Base-by-base conservation (phyloP, 2,113 vertebrate species). In the Cololabis saira region DNA sequence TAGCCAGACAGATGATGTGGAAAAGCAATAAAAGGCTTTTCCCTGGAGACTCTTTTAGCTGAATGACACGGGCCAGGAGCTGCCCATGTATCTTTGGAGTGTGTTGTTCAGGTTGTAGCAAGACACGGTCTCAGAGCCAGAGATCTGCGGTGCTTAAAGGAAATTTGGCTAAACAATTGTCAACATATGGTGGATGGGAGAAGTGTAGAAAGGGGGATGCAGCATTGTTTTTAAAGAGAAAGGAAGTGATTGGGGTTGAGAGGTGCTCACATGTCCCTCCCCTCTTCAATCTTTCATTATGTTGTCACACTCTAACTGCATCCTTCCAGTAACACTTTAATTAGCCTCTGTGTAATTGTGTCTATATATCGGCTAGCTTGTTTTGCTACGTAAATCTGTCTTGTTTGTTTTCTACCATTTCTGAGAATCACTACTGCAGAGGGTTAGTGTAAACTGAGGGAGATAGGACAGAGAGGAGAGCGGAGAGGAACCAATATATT, bases 101-200 rank as follows among this genome's bases (percentile, higher is more conserved):
- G 82, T 57, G 77, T 69, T n/a, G n/a, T 83, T 68, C 51, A 51
- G 74, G 78, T 66, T 52, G 78, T 50, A 55, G 74, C 54, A 24
- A 71, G 66, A 68, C 69, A 49, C 48, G 51, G 77, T 69, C 71
- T 79, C 76, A 61, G 57, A 85, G 87, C 84, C 75, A 74, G 59
- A 74, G 68, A 78, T 78, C 84, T 84, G 86, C 70, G 16, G 66
- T 79, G 84, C 89, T 85, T 90, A 82, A 89, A 87, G 86, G 90
- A 81, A 89, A 91, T 92, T 93, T 87, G 88, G 91, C 88, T 82
- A 92, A 93, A 93, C 93, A 94, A 94, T 92, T 91, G 86, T 90
- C 90, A 93, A 89, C 93, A 93, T 94, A 94, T 94, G 93, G 92
- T 90, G 92, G 92, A 93, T 92, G 91, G 90, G 90, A 89, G 85